A percentile compares a stretch with the other conserved stretches of the same genome.
phyloP scores from a whole-genome alignment of 2,113 vertebrate genomes.

The Caranx melampygus region DNA sequence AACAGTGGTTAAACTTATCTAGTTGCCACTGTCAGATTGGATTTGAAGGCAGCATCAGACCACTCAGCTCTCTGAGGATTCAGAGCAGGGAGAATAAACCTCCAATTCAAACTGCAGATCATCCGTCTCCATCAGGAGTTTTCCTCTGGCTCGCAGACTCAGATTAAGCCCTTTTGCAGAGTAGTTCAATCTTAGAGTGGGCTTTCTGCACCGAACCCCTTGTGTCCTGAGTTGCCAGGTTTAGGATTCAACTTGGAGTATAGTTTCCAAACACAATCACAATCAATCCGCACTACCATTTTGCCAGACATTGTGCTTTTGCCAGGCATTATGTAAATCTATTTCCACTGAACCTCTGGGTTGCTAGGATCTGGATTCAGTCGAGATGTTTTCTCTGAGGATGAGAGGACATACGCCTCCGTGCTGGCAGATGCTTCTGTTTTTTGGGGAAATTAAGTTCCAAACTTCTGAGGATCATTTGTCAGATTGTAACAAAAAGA shows the following conservation, averaged over 20 bases:
- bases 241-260: conserved; percentile 18
- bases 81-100: neutral
- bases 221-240: conserved; percentile 35
- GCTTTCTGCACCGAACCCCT: conserved; percentile 2
- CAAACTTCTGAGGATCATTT: conserved; percentile 27
- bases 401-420: conserved; percentile 3
- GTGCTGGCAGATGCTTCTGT: conserved; percentile 10
- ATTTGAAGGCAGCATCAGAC: neutral
- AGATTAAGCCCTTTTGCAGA: conserved; percentile 36
- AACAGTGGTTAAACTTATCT: neutral
- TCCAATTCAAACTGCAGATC: neutral
- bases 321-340: conserved; percentile 52
- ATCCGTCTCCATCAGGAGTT: conserved; percentile 20
- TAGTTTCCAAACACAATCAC: conserved; percentile 46
- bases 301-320: conserved; percentile 51
- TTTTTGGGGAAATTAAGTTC: conserved; percentile 1
- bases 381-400: conserved; percentile 1
- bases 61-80: neutral
- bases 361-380: conserved; percentile 25
- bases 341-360: conserved; percentile 43
- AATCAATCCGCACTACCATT: conserved; percentile 17
- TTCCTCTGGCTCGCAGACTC: conserved; percentile 12
- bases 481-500: conserved; percentile 5
- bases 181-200: neutral
- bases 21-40: neutral